Evolutionary conservation across 2,888 invertebrate genomes (phyloP).

Genomic region (Cremastinae sp.): DNA sequence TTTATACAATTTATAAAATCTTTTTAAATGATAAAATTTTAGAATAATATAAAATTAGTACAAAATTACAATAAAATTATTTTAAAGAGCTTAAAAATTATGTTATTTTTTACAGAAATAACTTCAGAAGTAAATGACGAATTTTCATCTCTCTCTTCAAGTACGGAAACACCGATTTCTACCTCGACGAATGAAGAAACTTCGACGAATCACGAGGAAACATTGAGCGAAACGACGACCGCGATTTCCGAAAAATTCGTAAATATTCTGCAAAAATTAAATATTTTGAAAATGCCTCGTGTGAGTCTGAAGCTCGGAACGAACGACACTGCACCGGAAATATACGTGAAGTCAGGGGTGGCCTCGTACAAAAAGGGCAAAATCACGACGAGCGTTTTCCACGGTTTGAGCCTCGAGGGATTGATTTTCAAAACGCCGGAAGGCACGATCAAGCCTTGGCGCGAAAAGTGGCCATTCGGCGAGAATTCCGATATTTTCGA

Average conservation of each 20-base stretch:
- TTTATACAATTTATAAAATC: too few relatives aligned
- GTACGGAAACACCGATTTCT: neutral
- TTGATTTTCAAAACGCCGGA: slow-evolving; percentile 74
- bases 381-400: slow-evolving; percentile 74
- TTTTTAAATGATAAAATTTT: too few relatives aligned
- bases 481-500: slow-evolving; percentile 86
- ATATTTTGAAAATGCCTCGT: slow-evolving; percentile 68
- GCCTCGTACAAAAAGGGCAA: slow-evolving; percentile 76
- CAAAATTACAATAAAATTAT: neutral
- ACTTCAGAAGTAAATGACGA: neutral
- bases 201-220: neutral
- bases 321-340: slow-evolving; percentile 75
- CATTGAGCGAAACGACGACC: slow-evolving; percentile 3
- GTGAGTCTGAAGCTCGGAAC: slow-evolving; percentile 71
- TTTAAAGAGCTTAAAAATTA: neutral
- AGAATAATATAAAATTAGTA: neutral
- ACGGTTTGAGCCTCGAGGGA: slow-evolving; percentile 73
- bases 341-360: slow-evolving; percentile 75
- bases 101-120: slow-evolving; percentile 16
- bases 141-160: neutral
- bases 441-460: slow-evolving; percentile 82
- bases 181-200: slow-evolving; percentile 2
- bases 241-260: slow-evolving; percentile 11
- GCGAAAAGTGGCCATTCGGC: slow-evolving; percentile 85
- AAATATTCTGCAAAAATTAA: slow-evolving; percentile 37